Conservation (phyloP, 2,797 vertebrate species). For the Melanotaenia pygmaea region DNA sequence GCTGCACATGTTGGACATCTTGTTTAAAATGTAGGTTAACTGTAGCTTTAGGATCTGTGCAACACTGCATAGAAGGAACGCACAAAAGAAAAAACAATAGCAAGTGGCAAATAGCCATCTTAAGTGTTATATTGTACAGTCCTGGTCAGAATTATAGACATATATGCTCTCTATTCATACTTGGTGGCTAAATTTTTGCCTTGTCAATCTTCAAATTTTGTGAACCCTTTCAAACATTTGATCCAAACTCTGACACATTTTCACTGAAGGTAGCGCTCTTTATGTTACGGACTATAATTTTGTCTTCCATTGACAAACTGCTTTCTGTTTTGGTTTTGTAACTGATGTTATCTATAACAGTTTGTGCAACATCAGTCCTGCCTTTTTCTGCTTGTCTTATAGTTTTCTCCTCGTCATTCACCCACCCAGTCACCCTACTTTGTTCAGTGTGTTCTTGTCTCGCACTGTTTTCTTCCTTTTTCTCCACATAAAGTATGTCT, state of each 20-base stretch:
- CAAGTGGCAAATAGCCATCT: background rate
- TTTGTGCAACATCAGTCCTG: background rate
- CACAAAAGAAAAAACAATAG: conserved; percentile 13
- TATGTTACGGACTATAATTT: background rate
- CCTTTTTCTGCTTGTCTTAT: background rate
- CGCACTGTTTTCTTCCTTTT: background rate
- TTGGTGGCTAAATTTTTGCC: too few species aligned
- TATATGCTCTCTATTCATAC: background rate
- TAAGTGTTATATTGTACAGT: background rate
- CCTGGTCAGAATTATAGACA: background rate
- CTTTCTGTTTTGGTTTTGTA: background rate
- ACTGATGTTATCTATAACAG: background rate
- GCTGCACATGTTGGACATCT: conserved; percentile 34
- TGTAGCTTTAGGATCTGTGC: conserved; percentile 18
- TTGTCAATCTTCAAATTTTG: too few species aligned
- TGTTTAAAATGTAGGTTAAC: conserved; percentile 35
- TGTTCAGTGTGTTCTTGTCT: background rate
- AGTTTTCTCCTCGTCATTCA: background rate
- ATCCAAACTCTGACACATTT: background rate
- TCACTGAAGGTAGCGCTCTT: background rate
- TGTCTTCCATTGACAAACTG: background rate
- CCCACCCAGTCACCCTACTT: too few species aligned
- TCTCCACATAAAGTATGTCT: background rate
- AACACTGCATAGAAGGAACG: conserved; percentile 18
- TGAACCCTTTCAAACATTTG: too few species aligned